Base-by-base conservation (phyloP, 1,140 invertebrate species). In the Nomia melanderi region DNA sequence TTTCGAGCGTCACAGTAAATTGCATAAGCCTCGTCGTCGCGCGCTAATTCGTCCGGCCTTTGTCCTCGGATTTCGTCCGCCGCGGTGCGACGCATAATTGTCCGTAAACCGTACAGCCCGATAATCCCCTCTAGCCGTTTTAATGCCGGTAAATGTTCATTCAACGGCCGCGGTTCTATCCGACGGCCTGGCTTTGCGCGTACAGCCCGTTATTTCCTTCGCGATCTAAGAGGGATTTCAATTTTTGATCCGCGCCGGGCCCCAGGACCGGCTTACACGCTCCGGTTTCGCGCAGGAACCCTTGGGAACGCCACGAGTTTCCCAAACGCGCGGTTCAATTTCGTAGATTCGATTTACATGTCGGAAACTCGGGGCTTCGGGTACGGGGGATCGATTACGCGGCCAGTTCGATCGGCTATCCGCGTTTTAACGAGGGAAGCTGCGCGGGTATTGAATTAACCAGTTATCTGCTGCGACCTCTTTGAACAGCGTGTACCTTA, bases 261-360 rank as follows among this genome's bases (percentile, higher is more conserved):
- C 44, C 8, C 3, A 36, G 3, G 33, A 36, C 8, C 39, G n/a
- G n/a, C n/a, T n/a, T n/a, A n/a, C n/a, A n/a, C n/a, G n/a, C n/a
- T n/a, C n/a, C n/a, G n/a, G n/a, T n/a, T n/a, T n/a, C n/a, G n/a
- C n/a, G n/a, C n/a, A 27, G 54, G 27, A 17, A 14, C 33, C 6
- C 39, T 23, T 8, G 27, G 60, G 29, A 25, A 31, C 57, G 54
- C 64, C 3, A n/a, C 27, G 73, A 39, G 23, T 44, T 47, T 41
- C 39, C 39, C 39, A 41, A 47, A 23, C 54, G 54, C 25, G 33
- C 65, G 44, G 33, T 17, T 39, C 54, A 27, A 31, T 11, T 31
- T 39, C 56, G 31, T 39, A 50, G 47, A 57, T 44, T 44, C 54
- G 53, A 76, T 76, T 76, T 69, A 64, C 64, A 67, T 67, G 53